phyloP scores from a whole-genome alignment of 2,888 invertebrate genomes.

The Pasiphila rectangulata region DNA sequence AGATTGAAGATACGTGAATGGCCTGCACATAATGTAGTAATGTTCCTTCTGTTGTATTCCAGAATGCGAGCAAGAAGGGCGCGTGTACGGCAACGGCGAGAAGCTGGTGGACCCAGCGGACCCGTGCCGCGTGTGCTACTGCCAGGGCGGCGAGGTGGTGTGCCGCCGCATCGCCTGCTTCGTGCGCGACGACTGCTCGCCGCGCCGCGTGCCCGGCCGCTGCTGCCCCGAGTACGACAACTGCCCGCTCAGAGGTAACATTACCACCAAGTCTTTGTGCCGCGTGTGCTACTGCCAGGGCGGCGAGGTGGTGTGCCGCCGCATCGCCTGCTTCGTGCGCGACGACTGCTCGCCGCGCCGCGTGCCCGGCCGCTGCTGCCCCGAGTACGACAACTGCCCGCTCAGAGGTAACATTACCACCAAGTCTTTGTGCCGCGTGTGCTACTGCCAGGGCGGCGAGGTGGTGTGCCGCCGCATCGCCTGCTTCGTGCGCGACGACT shows the following conservation, averaged over 20 bases:
- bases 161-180: conserved; percentile 89
- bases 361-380: conserved; percentile 81
- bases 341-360: conserved; percentile 87
- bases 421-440: conserved; percentile 89
- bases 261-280: too few relatives aligned
- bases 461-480: conserved; percentile 88
- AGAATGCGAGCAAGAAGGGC: conserved; percentile 89
- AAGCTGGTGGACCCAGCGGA: conserved; percentile 85
- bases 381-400: conserved; percentile 51
- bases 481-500: conserved; percentile 88
- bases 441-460: conserved; percentile 90
- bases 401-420: conserved; percentile 32
- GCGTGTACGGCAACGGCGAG: conserved; percentile 88
- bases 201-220: conserved; percentile 85
- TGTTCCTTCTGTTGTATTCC: conserved; percentile 40
- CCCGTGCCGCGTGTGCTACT: conserved; percentile 90
- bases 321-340: conserved; percentile 87
- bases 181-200: conserved; percentile 87
- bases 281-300: conserved; percentile 90
- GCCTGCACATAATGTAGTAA: too few relatives aligned
- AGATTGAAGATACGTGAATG: too few relatives aligned
- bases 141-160: conserved; percentile 89
- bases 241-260: conserved; percentile 84
- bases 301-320: conserved; percentile 88
- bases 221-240: conserved; percentile 92